Evolutionary conservation across 1,140 invertebrate species (phyloP).

Genomic region (Dendrolimus punctatus): DNA sequence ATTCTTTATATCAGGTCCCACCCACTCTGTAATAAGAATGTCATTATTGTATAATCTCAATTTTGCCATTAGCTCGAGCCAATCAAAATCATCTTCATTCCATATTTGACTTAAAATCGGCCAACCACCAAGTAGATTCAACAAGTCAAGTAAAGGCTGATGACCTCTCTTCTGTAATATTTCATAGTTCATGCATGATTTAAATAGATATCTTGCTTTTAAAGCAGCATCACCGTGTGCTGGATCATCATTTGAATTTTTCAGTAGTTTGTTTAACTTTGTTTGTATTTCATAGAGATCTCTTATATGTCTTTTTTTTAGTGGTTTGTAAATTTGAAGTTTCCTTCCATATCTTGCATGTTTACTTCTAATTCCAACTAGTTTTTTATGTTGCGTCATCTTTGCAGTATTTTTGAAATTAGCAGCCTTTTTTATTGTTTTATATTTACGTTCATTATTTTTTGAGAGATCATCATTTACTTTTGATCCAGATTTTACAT

Average conservation of each 20-base stretch:
- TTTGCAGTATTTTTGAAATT: background rate
- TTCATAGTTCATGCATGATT: conserved; percentile 88
- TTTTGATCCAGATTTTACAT: conserved; percentile 22
- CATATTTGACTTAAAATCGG: conserved; percentile 81
- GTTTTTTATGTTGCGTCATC: conserved; percentile 10
- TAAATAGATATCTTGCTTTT: conserved; percentile 86
- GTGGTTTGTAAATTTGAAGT: conserved; percentile 12
- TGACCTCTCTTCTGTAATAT: conserved; percentile 79
- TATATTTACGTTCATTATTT: conserved; percentile 14
- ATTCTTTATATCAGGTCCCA: conserved; percentile 91
- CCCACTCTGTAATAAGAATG: conserved; percentile 86
- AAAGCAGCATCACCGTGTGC: conserved; percentile 73
- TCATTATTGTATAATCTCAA: conserved; percentile 89
- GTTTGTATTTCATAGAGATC: conserved; percentile 7
- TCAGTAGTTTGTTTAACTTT: conserved; percentile 16
- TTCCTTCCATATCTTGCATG: conserved; percentile 14
- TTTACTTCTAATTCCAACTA: conserved; percentile 6
- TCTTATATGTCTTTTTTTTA: conserved; percentile 8
- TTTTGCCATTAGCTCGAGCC: conserved; percentile 82
- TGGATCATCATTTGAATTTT: conserved; percentile 30
- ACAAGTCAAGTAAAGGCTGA: conserved; percentile 79
- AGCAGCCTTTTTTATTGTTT: conserved; percentile 11
- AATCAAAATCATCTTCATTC: conserved; percentile 79
- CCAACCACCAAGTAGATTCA: conserved; percentile 88
- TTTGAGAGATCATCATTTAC: conserved; percentile 23